Conservation (phyloP, 1,140 invertebrate species). For the Leptonema lineaticorne region DNA sequence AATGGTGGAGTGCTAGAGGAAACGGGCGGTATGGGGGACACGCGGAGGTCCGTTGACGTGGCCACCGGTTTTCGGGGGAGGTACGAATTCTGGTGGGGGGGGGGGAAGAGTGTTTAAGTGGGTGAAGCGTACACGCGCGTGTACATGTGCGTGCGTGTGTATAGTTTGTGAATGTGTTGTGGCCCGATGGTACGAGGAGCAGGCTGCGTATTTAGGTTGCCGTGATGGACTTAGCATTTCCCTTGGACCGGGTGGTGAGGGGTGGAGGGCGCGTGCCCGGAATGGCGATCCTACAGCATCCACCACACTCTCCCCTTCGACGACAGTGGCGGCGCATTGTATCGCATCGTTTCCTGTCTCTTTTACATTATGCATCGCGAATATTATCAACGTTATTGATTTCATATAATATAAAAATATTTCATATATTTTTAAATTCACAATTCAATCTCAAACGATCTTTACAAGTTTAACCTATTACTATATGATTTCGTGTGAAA, state of each 20-base stretch:
- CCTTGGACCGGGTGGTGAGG: slow-evolving; percentile 30
- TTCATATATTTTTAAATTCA: too few species aligned
- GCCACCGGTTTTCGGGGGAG: too few species aligned
- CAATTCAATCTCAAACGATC: too few species aligned
- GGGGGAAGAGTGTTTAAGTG: neutral
- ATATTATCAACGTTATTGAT: too few species aligned
- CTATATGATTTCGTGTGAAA: too few species aligned
- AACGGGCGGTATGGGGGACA: neutral
- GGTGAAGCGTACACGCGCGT: neutral
- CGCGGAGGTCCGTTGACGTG: too few species aligned
- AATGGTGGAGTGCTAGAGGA: neutral
- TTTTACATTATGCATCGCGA: too few species aligned
- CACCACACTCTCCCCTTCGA: too few species aligned
- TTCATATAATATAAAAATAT: too few species aligned
- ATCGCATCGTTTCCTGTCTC: too few species aligned
- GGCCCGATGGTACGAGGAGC: neutral
- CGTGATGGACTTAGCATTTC: slow-evolving; percentile 42
- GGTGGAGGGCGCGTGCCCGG: slow-evolving; percentile 35
- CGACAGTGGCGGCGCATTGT: neutral
- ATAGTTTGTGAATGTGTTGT: neutral
- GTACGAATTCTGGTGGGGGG: neutral
- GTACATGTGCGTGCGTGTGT: neutral
- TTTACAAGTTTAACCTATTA: too few species aligned
- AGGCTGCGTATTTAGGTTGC: slow-evolving; percentile 41
- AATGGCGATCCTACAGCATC: slow-evolving; percentile 39